Evolutionary conservation across 2,888 invertebrate species (phyloP).

Genomic region (Dryomyza anilis): DNA sequence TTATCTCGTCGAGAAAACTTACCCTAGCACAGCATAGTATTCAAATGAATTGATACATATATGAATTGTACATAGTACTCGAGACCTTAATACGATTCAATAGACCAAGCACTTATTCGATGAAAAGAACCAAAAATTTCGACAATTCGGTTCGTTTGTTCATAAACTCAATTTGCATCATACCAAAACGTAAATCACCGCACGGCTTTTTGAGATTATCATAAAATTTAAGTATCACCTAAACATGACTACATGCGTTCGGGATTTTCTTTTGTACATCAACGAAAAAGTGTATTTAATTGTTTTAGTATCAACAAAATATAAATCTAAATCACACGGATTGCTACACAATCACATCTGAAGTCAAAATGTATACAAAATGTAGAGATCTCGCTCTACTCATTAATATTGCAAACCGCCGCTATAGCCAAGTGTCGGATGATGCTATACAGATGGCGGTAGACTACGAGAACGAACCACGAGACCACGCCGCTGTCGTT

Average conservation of each 20-base stretch:
- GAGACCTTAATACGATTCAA: too few relatives aligned
- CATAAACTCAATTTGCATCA: too few relatives aligned
- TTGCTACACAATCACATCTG: not conserved
- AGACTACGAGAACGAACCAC: too few relatives aligned
- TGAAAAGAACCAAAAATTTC: too few relatives aligned
- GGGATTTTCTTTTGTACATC: not conserved
- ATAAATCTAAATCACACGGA: constrained; percentile 11
- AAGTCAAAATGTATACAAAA: constrained; percentile 14
- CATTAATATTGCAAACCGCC: constrained; percentile 2
- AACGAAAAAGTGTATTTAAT: not conserved
- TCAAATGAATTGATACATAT: too few relatives aligned
- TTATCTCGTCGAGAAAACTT: too few relatives aligned
- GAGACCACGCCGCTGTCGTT: not conserved
- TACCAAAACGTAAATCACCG: too few relatives aligned
- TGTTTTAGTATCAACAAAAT: constrained; percentile 9
- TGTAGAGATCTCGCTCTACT: not conserved
- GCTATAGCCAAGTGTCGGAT: not conserved
- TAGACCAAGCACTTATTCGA: too few relatives aligned
- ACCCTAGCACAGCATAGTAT: too few relatives aligned
- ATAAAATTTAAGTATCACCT: not conserved
- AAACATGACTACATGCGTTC: not conserved
- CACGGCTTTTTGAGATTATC: too few relatives aligned
- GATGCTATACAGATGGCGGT: not conserved
- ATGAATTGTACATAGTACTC: too few relatives aligned
- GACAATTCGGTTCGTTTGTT: too few relatives aligned